Conservation (phyloP, 2,797 vertebrate genomes). For the Coreius guichenoti region DNA sequence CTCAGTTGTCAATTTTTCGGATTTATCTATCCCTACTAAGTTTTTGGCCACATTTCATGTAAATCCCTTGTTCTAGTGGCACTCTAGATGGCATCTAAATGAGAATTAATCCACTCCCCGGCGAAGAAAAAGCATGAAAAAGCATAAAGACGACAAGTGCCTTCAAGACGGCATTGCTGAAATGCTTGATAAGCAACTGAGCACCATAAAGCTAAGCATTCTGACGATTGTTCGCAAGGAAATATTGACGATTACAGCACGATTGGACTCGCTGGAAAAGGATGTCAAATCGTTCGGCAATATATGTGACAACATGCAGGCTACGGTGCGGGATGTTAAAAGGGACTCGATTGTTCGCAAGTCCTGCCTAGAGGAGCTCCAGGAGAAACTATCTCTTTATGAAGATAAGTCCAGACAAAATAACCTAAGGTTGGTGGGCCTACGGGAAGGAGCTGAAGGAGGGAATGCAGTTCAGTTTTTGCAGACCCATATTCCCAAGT, state of each 20-base stretch:
- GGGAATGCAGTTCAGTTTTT: neutral
- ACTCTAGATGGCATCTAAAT: neutral
- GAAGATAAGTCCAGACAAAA: slow-evolving; percentile 26
- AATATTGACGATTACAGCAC: neutral
- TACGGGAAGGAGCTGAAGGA: neutral
- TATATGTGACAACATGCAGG: slow-evolving; percentile 19
- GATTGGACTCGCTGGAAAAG: neutral
- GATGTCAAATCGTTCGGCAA: neutral
- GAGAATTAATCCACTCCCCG: neutral
- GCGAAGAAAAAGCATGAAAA: slow-evolving; percentile 12
- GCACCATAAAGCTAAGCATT: slow-evolving; percentile 1
- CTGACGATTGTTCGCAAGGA: neutral
- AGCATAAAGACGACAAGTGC: neutral
- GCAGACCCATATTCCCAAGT: neutral
- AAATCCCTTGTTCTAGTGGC: neutral
- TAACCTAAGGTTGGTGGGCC: slow-evolving; percentile 24
- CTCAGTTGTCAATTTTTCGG: neutral
- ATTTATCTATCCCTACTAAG: neutral
- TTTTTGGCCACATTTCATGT: neutral
- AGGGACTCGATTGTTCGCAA: neutral
- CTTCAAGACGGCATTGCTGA: neutral
- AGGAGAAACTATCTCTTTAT: neutral
- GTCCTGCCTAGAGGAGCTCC: neutral
- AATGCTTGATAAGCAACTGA: slow-evolving; percentile 14
- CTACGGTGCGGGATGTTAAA: neutral